Percentiles rank a stretch among this genome's conserved stretches.
Conservation (phyloP, 2,888 invertebrate genomes). For the Tupiocoris notatus region DNA sequence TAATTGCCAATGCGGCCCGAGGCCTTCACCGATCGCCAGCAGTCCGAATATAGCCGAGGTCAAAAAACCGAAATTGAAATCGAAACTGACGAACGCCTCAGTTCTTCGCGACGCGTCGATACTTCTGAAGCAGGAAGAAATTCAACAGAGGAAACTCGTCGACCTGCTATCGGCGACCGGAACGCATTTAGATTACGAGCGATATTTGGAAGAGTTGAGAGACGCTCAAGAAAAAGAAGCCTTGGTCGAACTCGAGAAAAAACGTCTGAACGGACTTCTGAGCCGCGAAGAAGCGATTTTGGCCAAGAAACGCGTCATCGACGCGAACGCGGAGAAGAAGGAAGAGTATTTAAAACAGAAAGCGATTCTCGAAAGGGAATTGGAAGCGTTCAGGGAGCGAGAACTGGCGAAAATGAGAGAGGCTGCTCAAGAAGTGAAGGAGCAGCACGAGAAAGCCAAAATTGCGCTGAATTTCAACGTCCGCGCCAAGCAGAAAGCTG, state of each 20-base stretch:
- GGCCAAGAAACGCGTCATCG: slow-evolving; percentile 17
- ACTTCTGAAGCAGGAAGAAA: slow-evolving; percentile 22
- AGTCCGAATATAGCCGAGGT: neutral
- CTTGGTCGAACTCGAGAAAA: slow-evolving; percentile 18
- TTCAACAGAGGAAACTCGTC: slow-evolving; percentile 1
- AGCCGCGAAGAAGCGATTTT: slow-evolving; percentile 39
- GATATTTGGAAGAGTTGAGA: slow-evolving; percentile 17
- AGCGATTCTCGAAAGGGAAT: slow-evolving; percentile 14
- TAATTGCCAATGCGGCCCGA: slow-evolving; percentile 16
- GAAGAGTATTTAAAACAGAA: slow-evolving; percentile 21
- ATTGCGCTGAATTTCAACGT: neutral
- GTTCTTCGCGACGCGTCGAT: slow-evolving; percentile 29
- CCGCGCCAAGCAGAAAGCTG: slow-evolving; percentile 4
- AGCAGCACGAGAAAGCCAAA: slow-evolving; percentile 27
- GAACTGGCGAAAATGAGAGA: slow-evolving; percentile 17
- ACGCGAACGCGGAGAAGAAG: slow-evolving; percentile 16
- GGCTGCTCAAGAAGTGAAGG: neutral
- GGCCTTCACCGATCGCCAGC: neutral
- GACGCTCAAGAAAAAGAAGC: slow-evolving; percentile 23
- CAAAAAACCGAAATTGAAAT: neutral
- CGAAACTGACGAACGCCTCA: slow-evolving; percentile 17
- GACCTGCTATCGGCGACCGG: slow-evolving; percentile 22
- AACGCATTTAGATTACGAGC: slow-evolving; percentile 25
- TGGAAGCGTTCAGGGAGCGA: slow-evolving; percentile 13
- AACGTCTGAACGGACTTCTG: slow-evolving; percentile 24